These are phyloP conservation scores for Caenorhabditis macrosperma DNA, from an alignment of 2,888 invertebrate species.

Conservation along the genomic window DNA sequence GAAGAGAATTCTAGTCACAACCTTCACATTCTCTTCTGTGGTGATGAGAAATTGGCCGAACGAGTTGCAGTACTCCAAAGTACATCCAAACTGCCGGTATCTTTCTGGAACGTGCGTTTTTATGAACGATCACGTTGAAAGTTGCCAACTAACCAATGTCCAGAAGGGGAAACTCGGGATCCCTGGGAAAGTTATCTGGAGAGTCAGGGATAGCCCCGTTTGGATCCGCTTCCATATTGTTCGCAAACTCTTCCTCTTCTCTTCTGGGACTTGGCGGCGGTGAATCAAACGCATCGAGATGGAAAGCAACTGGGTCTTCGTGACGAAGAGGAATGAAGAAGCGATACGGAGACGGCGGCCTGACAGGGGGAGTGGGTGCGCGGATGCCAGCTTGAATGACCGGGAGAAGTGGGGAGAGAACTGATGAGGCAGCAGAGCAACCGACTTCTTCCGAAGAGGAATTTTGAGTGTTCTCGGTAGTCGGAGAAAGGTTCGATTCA, in stretches of 20 bases:
- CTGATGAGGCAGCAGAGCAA: background rate
- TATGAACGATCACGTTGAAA: no score
- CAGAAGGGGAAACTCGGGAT: background rate
- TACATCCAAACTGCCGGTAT: background rate
- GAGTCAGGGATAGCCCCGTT: conserved; percentile 19
- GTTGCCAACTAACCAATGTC: no score
- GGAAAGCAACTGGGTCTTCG: conserved; percentile 15
- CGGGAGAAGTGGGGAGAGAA: background rate
- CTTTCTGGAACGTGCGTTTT: no score
- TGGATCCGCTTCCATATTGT: conserved; percentile 12
- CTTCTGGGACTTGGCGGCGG: conserved; percentile 39
- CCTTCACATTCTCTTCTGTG: background rate
- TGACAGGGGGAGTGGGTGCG: background rate
- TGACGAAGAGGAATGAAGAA: background rate
- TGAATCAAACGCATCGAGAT: conserved; percentile 21
- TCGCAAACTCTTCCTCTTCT: conserved; percentile 1
- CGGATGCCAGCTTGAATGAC: background rate
- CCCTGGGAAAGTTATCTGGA: background rate
- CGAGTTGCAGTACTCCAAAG: background rate
- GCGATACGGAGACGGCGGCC: background rate
- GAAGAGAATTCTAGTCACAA: no score
- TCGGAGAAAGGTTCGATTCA: background rate
- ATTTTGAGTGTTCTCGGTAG: no score
- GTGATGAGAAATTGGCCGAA: background rate
- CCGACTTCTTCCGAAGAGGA: no score